Percentiles rank a stretch among this genome's conserved stretches.
phyloP scores from a whole-genome alignment of 2,888 invertebrate species.

The Brassicogethes aeneus region DNA sequence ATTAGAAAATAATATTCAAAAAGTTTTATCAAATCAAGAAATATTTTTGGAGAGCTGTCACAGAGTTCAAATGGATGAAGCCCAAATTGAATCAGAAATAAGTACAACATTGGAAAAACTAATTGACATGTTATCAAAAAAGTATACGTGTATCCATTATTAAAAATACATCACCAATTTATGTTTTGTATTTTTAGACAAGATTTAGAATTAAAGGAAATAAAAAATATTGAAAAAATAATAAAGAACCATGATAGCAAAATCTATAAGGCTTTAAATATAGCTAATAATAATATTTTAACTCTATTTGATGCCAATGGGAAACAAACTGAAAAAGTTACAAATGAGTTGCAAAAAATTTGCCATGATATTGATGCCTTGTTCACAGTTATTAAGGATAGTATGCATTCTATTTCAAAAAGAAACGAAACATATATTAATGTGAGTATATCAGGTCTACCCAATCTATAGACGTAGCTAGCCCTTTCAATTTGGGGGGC shows the following conservation, averaged over 20 bases:
- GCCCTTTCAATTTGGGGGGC: too few species aligned
- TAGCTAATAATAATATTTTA: slow-evolving; percentile 27
- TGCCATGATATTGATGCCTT: slow-evolving; percentile 20
- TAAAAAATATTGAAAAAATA: slow-evolving; percentile 47
- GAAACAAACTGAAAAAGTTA: slow-evolving; percentile 24
- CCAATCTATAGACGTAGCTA: too few species aligned
- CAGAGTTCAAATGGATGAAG: slow-evolving; percentile 55
- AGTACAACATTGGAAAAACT: slow-evolving; percentile 54
- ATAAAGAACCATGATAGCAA: slow-evolving; percentile 38
- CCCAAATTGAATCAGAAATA: slow-evolving; percentile 49
- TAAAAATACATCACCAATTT: neutral
- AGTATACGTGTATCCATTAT: slow-evolving; percentile 39
- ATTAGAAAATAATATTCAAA: slow-evolving; percentile 46
- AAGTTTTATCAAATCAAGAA: slow-evolving; percentile 52
- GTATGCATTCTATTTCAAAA: slow-evolving; percentile 4
- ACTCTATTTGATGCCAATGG: slow-evolving; percentile 29
- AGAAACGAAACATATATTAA: slow-evolving; percentile 12
- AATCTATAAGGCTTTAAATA: slow-evolving; percentile 29
- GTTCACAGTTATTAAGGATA: slow-evolving; percentile 19
- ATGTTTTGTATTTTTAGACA: slow-evolving; percentile 40
- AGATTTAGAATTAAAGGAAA: slow-evolving; percentile 46
- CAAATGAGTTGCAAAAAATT: slow-evolving; percentile 20
- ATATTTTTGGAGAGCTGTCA: slow-evolving; percentile 58
- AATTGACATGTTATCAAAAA: slow-evolving; percentile 52
- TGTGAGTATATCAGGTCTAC: slow-evolving; percentile 14